Evolutionary conservation across 2,113 vertebrate genomes (phyloP), one percentile per base, ranked within the genome.

Genomic region (Aythya baeri): DNA sequence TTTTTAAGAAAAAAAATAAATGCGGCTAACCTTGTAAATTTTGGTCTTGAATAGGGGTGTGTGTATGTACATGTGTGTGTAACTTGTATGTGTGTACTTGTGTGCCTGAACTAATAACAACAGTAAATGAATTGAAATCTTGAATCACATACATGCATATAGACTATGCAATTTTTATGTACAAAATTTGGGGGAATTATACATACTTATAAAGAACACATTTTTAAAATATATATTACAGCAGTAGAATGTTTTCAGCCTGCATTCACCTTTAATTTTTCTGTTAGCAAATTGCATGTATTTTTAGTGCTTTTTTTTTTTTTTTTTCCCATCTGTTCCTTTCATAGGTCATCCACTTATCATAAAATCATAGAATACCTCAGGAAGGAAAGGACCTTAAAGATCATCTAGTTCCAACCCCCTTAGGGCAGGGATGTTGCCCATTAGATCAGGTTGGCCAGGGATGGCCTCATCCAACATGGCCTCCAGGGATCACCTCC

Each of bases 11-110:
- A 71, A 76, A 76, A 34, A 29, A 5, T 58, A 31, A 59, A 52
- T 43, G 27, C 11, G 17, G 55, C 32, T 34, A 5, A 2, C 59
- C 27, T 13, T 29, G 22, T 25, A 10, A 73, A 1, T 85, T 77
- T 70, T 1, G 1, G 26, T 55, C n/a, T 34, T 43, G 23, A 32
- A 55, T 22, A 41, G 11, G 13, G 14, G 3, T 11, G 11, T 1
- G 3, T 36, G 22, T 7, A 4, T 13, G 13, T 2, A 3, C 29
- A 15, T 7, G 5, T 50, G 49, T 25, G 49, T 50, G 49, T 50
- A 50, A 50, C 22, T 50, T n/a, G 11, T n/a, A 32, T 9, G 27
- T 21, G 16, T 14, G 8, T 1, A 1, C 55, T 17, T 17, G 17
- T 73, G 21, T 44, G 9, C 18, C 63, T 76, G 62, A 65, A 89